Evolutionary conservation across 2,888 invertebrate genomes (phyloP).

Genomic region (Rhagonycha fulva): DNA sequence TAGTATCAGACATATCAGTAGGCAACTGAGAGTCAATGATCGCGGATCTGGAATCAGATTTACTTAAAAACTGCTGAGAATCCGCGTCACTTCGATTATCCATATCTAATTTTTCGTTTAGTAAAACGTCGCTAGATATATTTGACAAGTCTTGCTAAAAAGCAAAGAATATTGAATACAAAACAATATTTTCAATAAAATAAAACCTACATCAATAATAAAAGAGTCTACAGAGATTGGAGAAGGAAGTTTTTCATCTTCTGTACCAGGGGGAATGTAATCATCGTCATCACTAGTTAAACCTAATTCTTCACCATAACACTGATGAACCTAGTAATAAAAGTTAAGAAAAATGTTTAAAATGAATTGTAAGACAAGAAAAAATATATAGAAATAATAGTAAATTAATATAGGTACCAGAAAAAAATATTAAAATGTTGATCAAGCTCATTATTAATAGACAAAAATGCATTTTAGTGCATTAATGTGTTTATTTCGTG

Average conservation of each 20-base stretch:
- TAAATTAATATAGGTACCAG: neutral
- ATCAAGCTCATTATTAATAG: neutral
- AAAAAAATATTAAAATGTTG: neutral
- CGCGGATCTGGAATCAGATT: constrained; percentile 8
- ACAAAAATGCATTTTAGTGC: neutral
- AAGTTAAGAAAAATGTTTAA: neutral
- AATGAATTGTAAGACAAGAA: neutral
- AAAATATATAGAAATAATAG: neutral
- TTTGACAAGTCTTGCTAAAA: neutral
- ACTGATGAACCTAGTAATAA: constrained; percentile 74
- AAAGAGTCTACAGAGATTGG: constrained; percentile 58
- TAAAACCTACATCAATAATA: constrained; percentile 41
- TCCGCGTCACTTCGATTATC: constrained; percentile 26
- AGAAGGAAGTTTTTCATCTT: constrained; percentile 58
- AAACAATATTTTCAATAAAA: neutral
- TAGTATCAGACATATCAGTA: constrained; percentile 80
- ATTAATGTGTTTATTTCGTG: neutral
- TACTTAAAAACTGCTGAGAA: neutral
- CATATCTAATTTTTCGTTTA: constrained; percentile 9
- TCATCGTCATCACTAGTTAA: constrained; percentile 92
- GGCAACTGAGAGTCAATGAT: constrained; percentile 55
- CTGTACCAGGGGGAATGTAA: constrained; percentile 67
- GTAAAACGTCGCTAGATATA: constrained; percentile 1
- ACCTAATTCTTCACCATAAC: constrained; percentile 93
- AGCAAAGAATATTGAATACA: neutral